These are phyloP conservation scores for Ashinkailepas kermadecensis DNA, from an alignment of 2,888 invertebrate species.

Conservation along the genomic window DNA sequence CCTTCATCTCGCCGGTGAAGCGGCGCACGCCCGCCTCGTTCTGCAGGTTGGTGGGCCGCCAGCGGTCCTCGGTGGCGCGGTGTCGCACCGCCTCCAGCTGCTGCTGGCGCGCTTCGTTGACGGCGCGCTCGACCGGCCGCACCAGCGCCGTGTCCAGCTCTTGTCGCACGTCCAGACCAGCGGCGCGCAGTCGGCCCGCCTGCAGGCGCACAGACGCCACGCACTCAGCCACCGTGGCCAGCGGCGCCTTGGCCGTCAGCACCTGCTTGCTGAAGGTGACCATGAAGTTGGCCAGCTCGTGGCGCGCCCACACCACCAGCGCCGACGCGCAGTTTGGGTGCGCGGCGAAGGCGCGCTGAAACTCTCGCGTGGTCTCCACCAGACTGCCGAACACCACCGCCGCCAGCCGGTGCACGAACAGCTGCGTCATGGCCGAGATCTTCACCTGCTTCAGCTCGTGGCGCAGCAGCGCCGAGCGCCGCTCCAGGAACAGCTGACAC, in stretches of 20 bases:
- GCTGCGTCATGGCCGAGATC: slow-evolving; percentile 38
- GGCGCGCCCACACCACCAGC: slow-evolving; percentile 82
- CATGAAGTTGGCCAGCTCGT: slow-evolving; percentile 43
- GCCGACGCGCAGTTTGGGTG: slow-evolving; percentile 65
- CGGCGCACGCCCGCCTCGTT: slow-evolving; percentile 54
- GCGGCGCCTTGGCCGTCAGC: slow-evolving; percentile 53
- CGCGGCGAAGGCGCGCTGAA: slow-evolving; percentile 70
- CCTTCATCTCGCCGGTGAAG: slow-evolving; percentile 61
- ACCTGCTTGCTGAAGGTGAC: slow-evolving; percentile 38
- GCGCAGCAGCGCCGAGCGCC: slow-evolving; percentile 72
- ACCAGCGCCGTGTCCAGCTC: slow-evolving; percentile 79
- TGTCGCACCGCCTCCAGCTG: slow-evolving; percentile 71
- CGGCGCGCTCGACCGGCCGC: slow-evolving; percentile 62
- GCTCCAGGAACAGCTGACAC: slow-evolving; percentile 69
- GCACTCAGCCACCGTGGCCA: slow-evolving; percentile 77
- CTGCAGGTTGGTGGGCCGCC: slow-evolving; percentile 71
- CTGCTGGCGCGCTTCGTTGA: slow-evolving; percentile 71
- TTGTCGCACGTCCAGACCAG: slow-evolving; percentile 84
- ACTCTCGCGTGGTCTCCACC: slow-evolving; percentile 64
- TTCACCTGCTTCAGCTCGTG: slow-evolving; percentile 65
- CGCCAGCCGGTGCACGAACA: slow-evolving; percentile 69
- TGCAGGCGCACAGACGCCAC: slow-evolving; percentile 50
- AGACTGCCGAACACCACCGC: slow-evolving; percentile 77
- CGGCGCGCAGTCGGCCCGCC: slow-evolving; percentile 54
- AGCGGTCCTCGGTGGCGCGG: slow-evolving; percentile 67